phyloP scores from a whole-genome alignment of 2,888 invertebrate genomes.

The Pollenia griseotomentosa region DNA sequence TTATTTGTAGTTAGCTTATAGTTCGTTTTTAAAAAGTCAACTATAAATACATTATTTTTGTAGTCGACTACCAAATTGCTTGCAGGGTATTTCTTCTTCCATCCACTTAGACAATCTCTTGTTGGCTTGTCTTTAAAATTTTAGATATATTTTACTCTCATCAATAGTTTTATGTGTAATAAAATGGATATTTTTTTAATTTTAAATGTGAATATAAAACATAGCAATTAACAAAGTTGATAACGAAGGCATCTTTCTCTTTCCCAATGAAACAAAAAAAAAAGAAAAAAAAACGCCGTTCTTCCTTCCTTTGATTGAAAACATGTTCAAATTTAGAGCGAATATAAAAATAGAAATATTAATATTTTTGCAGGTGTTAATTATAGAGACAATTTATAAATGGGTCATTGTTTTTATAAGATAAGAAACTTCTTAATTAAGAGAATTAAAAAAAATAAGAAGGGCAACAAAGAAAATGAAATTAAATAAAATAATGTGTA shows the following conservation, averaged over 20 bases:
- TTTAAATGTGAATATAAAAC: no score
- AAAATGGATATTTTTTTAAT: no score
- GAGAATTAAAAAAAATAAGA: background rate
- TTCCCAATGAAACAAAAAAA: background rate
- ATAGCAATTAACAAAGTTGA: background rate
- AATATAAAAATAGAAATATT: slow-evolving; percentile 28
- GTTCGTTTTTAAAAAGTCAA: no score
- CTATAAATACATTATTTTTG: no score
- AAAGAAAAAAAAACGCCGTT: background rate
- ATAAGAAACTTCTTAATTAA: slow-evolving; percentile 25
- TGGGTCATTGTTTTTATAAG: slow-evolving; percentile 43
- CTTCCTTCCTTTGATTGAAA: background rate
- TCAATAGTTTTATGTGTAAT: no score
- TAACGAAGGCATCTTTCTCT: slow-evolving; percentile 5
- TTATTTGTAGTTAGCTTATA: no score
- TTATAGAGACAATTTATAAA: slow-evolving; percentile 47
- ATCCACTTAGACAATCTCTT: no score
- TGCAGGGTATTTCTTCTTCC: no score
- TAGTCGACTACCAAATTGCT: no score
- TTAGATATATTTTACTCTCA: no score
- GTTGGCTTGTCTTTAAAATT: no score
- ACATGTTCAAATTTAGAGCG: background rate
- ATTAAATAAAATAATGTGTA: background rate
- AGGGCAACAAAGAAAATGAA: background rate
- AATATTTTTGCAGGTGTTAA: slow-evolving; percentile 64